Base-by-base conservation (phyloP, 1,140 invertebrate genomes). In the Bombus difficillimus region DNA sequence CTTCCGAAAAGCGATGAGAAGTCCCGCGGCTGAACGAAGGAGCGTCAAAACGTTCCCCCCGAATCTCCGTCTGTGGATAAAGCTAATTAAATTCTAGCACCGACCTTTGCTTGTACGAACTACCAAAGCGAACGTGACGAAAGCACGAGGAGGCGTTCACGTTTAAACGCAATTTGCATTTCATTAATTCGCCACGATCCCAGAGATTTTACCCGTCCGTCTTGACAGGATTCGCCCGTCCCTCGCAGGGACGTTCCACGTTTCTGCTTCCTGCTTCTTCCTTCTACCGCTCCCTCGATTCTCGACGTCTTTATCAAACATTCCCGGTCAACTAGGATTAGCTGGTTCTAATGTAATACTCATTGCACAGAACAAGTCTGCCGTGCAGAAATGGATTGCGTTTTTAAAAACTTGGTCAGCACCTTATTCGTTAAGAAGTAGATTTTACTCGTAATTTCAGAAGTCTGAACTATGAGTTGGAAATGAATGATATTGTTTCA, bases 131-230 rank as follows among this genome's bases (percentile, higher is more conserved):
- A 81, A 92, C 86, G 91, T 85, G 90, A 91, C 90, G 90, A 92
- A 89, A 92, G 87, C 91, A 90, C 85, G 88, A 87, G 57, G 77
- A 88, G 86, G 84, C 88, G 88, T 89, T 88, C 90, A 89, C 91
- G 88, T 89, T 94, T 93, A 93, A 93, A 93, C 91, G 93, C 90
- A 92, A 93, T 93, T 92, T 93, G 91, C 92, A 93, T 92, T 92
- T 92, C 91, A 94, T 93, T 93, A 94, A 92, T 92, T 94, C 89
- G 88, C 89, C 85, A 73, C 85, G 85, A 90, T 91, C 71, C 86
- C 87, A 53, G 73, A 82, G 89, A 90, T 87, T 90, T 90, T 83
- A 59, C 81, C 79, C 87, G 74, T 81, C 68, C 73, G 72, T 83
- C 89, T 89, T 85, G 81, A 83, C 87, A 69, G 66, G 43, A 62